Base-by-base conservation (phyloP, 2,888 invertebrate genomes). In the Caenorhabditis panamensis region DNA sequence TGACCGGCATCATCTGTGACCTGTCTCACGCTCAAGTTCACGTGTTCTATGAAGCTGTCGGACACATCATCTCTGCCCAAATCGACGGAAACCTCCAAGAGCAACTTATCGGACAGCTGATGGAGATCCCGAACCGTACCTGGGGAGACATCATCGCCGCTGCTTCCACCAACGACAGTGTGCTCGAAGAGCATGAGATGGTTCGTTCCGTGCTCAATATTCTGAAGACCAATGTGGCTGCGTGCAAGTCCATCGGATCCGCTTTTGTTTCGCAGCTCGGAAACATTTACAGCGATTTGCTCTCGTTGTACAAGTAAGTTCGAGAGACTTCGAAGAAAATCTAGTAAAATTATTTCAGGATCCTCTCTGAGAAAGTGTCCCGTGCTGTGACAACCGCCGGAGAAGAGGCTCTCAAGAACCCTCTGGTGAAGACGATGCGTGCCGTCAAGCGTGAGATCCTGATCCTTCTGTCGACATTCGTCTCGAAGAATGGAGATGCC, bases 41-140 rank as follows among this genome's bases (percentile, higher is more conserved):
- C 92, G 99, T 98, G 59, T 99, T 99, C 93, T 99, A 98, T 92
- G 99, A 99, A 93, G 98, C 99, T 49, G 97, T 99, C 66, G 99
- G 98, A 26, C 96, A 96, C 91, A 98, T 99, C 96, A 98, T 99
- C 91, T 95, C 95, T 91, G 96, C 97, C 54, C 96, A 97, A 92
- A 73, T 78, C 16, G 85, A 83, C 24, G 63, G 68, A 18, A 63
- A 49, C 5, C 63, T 95, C 41, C 97, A 98, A 92, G 97, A 97
- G 91, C 94, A 94, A 84, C 94, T 99, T 47, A 97, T 99, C 91
- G 97, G 97, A 91, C 95, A 96, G 90, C 97, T 98, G 91, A 99
- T 99, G 98, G 93, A 94, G 89, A 93, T 99, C 84, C 99, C 99
- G 16, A 99, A 99, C 93, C 95, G 96, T 93, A 96, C 94, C 36